Evolutionary conservation across 2,888 invertebrate genomes (phyloP).

Genomic region (Protodeltote pygarga): DNA sequence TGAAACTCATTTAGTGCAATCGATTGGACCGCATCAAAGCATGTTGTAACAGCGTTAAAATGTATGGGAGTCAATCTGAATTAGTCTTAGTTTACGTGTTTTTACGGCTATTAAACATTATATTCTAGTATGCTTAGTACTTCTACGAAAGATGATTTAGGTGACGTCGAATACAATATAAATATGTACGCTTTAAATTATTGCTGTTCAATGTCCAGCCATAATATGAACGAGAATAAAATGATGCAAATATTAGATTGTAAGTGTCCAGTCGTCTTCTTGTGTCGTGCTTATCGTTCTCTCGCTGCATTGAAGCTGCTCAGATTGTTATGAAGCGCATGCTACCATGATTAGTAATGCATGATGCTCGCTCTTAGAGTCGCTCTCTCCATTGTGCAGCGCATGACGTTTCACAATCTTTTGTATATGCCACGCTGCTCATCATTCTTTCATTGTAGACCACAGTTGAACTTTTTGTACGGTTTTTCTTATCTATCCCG

Average conservation of each 20-base stretch:
- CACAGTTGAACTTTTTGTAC: slow-evolving; percentile 67
- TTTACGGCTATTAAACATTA: too few relatives aligned
- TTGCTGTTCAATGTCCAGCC: neutral
- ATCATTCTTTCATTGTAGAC: slow-evolving; percentile 70
- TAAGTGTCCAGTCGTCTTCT: slow-evolving; percentile 4
- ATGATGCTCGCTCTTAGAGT: slow-evolving; percentile 73
- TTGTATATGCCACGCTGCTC: slow-evolving; percentile 68
- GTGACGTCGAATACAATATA: too few relatives aligned
- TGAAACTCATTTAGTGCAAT: slow-evolving; percentile 41
- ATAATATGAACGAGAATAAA: neutral
- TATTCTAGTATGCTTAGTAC: too few relatives aligned
- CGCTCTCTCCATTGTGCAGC: slow-evolving; percentile 79
- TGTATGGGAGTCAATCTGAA: neutral
- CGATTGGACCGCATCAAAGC: slow-evolving; percentile 25
- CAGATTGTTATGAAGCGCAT: slow-evolving; percentile 61
- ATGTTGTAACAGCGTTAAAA: slow-evolving; percentile 29
- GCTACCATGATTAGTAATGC: slow-evolving; percentile 75
- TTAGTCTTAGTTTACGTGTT: neutral
- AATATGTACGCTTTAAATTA: too few relatives aligned
- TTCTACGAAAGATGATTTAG: too few relatives aligned
- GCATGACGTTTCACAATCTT: slow-evolving; percentile 80
- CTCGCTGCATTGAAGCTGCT: slow-evolving; percentile 39
- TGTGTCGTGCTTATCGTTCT: slow-evolving; percentile 34
- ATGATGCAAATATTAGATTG: slow-evolving; percentile 8
- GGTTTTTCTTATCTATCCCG: slow-evolving; percentile 66